phyloP scores from a whole-genome alignment of 2,888 invertebrate genomes.

The Pristionchus fissidentatus region DNA sequence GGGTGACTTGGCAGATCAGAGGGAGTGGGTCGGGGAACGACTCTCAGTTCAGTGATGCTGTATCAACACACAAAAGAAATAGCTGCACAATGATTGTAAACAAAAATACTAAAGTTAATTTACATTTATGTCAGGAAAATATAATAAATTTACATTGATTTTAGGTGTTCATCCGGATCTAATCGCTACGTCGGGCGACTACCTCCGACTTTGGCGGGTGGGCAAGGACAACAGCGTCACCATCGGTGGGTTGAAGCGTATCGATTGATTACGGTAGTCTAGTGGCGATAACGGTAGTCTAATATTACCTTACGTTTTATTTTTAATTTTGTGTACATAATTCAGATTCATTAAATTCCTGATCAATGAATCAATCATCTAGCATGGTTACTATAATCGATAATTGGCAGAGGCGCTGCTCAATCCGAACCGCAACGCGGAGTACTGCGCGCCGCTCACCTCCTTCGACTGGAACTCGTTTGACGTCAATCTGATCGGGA shows the following conservation, averaged over 20 bases:
- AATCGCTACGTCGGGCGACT: slow-evolving; percentile 95
- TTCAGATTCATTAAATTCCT: background rate
- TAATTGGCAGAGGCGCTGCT: slow-evolving; percentile 86
- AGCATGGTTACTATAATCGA: background rate
- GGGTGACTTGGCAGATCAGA: background rate
- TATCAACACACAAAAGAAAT: too few species aligned
- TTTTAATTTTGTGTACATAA: background rate
- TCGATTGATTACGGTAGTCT: background rate
- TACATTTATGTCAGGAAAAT: background rate
- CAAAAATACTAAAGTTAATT: background rate
- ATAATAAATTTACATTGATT: slow-evolving; percentile 64
- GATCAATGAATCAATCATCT: background rate
- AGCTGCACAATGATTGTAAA: too few species aligned
- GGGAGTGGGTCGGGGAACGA: too few species aligned
- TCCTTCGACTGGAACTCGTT: slow-evolving; percentile 99
- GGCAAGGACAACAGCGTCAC: slow-evolving; percentile 57
- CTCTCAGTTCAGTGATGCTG: too few species aligned
- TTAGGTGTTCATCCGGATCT: slow-evolving; percentile 92
- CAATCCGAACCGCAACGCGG: slow-evolving; percentile 99
- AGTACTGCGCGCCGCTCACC: slow-evolving; percentile 98
- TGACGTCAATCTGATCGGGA: slow-evolving; percentile 96
- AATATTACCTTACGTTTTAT: too few species aligned
- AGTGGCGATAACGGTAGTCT: too few species aligned
- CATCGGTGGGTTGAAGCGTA: slow-evolving; percentile 6
- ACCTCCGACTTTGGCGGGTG: slow-evolving; percentile 89